phyloP scores from a whole-genome alignment of 2,797 vertebrate genomes.

The Anguilla obscura region DNA sequence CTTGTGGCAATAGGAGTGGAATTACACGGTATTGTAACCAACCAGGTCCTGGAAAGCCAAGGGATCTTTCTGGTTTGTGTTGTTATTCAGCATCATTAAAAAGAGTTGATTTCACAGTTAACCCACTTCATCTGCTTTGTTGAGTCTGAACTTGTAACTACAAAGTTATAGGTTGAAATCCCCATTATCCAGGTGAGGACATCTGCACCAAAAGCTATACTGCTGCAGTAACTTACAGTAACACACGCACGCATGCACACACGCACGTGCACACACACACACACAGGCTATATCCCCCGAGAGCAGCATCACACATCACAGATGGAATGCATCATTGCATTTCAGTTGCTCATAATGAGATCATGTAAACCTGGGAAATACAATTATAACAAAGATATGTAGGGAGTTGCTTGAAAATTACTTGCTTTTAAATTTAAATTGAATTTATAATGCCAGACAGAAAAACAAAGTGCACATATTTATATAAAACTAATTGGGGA shows the following conservation, averaged over 20 bases:
- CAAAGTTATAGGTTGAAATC: too few relatives aligned
- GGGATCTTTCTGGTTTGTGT: too few relatives aligned
- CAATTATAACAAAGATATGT: neutral
- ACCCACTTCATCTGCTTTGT: too few relatives aligned
- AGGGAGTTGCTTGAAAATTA: neutral
- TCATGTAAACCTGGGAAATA: neutral
- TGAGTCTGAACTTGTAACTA: too few relatives aligned
- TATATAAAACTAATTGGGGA: neutral
- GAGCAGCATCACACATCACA: neutral
- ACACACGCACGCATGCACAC: neutral
- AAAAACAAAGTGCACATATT: neutral
- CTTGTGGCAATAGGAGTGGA: too few relatives aligned
- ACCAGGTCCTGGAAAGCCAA: too few relatives aligned
- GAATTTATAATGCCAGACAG: neutral
- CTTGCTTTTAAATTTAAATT: neutral
- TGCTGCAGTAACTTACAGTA: neutral
- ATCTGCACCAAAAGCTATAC: too few relatives aligned
- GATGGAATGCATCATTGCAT: neutral
- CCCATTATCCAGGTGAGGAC: too few relatives aligned
- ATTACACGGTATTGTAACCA: too few relatives aligned
- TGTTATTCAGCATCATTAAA: too few relatives aligned
- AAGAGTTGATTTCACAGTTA: too few relatives aligned
- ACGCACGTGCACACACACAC: neutral
- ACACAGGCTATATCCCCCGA: neutral
- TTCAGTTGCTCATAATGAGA: neutral